Evolutionary conservation across 37 sponge, comb jelly and placozoan genomes (phyloP).

Genomic region (Ianthella basta): DNA sequence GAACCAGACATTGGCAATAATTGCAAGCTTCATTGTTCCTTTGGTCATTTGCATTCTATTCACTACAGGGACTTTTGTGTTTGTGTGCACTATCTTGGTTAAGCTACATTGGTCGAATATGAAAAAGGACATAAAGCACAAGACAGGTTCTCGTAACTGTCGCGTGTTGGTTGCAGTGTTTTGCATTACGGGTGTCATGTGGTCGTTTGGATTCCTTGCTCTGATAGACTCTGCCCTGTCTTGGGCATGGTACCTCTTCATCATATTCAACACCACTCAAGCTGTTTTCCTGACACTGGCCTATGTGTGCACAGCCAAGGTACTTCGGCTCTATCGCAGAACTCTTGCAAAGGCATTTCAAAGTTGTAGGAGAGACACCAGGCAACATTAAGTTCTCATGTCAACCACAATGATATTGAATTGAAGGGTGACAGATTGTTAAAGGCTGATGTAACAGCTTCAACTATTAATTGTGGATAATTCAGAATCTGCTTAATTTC

Average conservation of each 20-base stretch:
- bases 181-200: constrained; percentile 43
- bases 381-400: too few relatives aligned
- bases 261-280: constrained; percentile 59
- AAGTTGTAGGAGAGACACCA: too few relatives aligned
- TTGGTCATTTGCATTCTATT: background rate
- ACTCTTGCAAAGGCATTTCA: too few relatives aligned
- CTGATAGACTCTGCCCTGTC: background rate
- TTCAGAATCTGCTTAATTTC: too few relatives aligned
- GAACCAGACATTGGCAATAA: constrained; percentile 24
- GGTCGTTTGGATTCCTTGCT: constrained; percentile 62
- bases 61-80: constrained; percentile 16
- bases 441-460: too few relatives aligned
- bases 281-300: constrained; percentile 37
- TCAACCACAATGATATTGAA: too few relatives aligned
- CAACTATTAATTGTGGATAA: too few relatives aligned
- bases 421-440: too few relatives aligned
- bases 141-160: background rate
- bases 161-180: constrained; percentile 29
- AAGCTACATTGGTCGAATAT: too few relatives aligned
- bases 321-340: too few relatives aligned
- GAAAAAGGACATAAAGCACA: too few relatives aligned
- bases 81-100: too few relatives aligned
- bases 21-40: constrained; percentile 48
- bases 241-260: constrained; percentile 66
- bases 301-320: constrained; percentile 34